Conservation (phyloP, 1,140 invertebrate genomes). For the Cyclina sinensis region DNA sequence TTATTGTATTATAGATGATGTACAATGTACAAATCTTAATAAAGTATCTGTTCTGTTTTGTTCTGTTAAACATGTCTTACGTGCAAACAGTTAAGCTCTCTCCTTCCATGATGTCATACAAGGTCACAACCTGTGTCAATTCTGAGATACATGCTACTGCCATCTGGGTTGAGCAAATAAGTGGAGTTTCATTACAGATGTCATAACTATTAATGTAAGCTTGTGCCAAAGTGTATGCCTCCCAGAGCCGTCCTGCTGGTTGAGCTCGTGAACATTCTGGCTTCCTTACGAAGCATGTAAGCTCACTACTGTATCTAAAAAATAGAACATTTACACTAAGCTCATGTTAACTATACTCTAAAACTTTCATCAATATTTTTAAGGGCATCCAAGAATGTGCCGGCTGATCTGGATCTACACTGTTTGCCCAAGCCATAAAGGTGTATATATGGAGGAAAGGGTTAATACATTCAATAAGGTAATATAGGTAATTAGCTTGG, state of each 20-base stretch:
- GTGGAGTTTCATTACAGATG: background rate
- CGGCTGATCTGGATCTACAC: too few species aligned
- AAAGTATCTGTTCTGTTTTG: too few species aligned
- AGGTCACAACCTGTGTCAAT: background rate
- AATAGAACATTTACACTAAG: background rate
- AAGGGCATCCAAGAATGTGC: too few species aligned
- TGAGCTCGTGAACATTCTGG: background rate
- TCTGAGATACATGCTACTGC: constrained; percentile 7
- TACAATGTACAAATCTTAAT: too few species aligned
- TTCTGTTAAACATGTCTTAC: constrained; percentile 3
- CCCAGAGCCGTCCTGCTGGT: background rate
- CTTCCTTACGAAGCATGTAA: background rate
- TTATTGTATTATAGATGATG: too few species aligned
- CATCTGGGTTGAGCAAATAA: background rate
- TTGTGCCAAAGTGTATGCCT: background rate
- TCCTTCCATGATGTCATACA: background rate
- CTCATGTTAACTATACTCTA: too few species aligned
- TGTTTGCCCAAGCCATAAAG: too few species aligned
- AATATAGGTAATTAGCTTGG: too few species aligned
- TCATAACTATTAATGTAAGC: background rate
- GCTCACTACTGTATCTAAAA: background rate
- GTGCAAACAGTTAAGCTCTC: background rate
- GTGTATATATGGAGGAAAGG: too few species aligned
- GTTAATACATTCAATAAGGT: too few species aligned
- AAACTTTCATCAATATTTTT: too few species aligned